Evolutionary conservation across 2,888 invertebrate species (phyloP).

Genomic region (Rhaphigaster nebulosa): DNA sequence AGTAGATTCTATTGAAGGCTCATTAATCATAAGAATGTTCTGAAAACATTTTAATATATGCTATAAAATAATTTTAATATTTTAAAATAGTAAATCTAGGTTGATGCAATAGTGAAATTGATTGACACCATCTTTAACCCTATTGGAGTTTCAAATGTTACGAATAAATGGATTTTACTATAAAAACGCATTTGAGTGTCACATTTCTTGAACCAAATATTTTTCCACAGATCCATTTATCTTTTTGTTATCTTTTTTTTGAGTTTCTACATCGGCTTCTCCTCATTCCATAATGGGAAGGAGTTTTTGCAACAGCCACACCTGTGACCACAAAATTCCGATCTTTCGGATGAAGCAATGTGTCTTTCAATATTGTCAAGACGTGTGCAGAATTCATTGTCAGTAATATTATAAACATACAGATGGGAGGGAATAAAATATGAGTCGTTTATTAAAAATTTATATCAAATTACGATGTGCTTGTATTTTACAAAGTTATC

Average conservation of each 20-base stretch:
- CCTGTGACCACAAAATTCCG: constrained; percentile 11
- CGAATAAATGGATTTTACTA: background rate
- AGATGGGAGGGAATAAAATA: no score
- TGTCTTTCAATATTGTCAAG: background rate
- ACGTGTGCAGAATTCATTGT: background rate
- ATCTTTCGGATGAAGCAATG: constrained; percentile 13
- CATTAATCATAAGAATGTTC: no score
- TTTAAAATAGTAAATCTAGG: no score
- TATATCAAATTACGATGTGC: no score
- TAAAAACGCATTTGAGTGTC: background rate
- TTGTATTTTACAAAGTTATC: no score
- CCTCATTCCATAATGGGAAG: background rate
- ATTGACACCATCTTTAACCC: no score
- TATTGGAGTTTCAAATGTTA: no score
- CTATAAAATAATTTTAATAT: no score
- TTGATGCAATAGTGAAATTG: no score
- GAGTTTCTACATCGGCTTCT: background rate
- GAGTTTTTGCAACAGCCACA: constrained; percentile 7
- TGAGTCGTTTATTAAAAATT: no score
- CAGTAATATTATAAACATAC: background rate
- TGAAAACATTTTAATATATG: no score
- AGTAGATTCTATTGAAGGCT: no score
- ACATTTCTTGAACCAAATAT: background rate
- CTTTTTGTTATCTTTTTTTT: background rate
- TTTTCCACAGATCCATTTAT: background rate